phyloP scores from a whole-genome alignment of 1,140 invertebrate species.

The Drosophila ogumai region DNA sequence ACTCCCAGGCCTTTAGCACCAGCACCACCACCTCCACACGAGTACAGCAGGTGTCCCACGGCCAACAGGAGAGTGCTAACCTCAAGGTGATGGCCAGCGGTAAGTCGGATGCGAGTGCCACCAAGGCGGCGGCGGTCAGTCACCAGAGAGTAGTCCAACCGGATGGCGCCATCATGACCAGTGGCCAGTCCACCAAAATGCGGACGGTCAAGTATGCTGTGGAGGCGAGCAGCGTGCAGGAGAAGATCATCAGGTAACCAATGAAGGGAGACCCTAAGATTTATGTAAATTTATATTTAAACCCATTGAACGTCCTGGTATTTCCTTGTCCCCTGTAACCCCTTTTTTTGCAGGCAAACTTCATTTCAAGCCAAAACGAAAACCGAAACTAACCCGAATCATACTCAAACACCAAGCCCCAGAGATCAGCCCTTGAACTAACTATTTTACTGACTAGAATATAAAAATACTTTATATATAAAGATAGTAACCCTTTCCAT shows the following conservation, averaged over 20 bases:
- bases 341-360: conserved; percentile 27
- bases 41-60: conserved; percentile 43
- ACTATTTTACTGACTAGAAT: background rate
- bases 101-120: conserved; percentile 61
- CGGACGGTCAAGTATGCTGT: conserved; percentile 76
- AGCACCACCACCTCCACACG: conserved; percentile 17
- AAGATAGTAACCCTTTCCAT: conserved; percentile 21
- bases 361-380: conserved; percentile 27
- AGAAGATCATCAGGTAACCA: conserved; percentile 78
- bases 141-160: conserved; percentile 55
- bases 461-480: background rate
- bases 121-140: conserved; percentile 45
- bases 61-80: conserved; percentile 42
- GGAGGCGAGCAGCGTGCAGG: conserved; percentile 77
- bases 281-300: background rate
- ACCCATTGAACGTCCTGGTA: background rate
- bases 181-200: conserved; percentile 49
- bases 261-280: no score
- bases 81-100: conserved; percentile 48
- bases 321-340: conserved; percentile 1
- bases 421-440: conserved; percentile 36
- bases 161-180: conserved; percentile 71
- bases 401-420: conserved; percentile 53
- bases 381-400: conserved; percentile 66
- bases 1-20: conserved; percentile 15